Evolutionary conservation across 2,113 vertebrate genomes (phyloP), one percentile per base, ranked within the genome.

Genomic region (Strigops habroptila): DNA sequence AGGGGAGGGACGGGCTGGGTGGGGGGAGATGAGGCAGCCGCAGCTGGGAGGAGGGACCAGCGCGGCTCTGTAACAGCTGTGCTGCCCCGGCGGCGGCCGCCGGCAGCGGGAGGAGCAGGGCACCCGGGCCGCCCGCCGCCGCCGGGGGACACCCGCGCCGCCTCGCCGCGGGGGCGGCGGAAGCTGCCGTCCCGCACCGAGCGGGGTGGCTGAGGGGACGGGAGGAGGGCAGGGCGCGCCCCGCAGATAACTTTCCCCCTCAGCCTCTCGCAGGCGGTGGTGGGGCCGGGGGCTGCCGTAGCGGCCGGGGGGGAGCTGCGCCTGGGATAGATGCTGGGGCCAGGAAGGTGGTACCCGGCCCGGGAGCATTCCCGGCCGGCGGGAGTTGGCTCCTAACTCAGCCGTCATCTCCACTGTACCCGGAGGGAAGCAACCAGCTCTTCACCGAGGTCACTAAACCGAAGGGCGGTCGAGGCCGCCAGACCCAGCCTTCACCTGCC

Each of bases 21-120:
- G 49, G 88, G 88, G 94, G 80, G 95, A 92, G 94, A 95, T 75
- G 97, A 94, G 97, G 98, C 98, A 98, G 98, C 98, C 97, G 98
- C 98, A 96, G 97, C 97, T 97, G 97, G 97, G 97, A 97, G 93
- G 98, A 97, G 97, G 98, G 97, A 96, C 79, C 96, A 95, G 97
- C 97, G 98, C 98, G 96, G 97, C 98, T 97, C 97, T 97, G 97
- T 95, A 91, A 96, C 96, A 97, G 97, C 97, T 97, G 97, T 96
- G 97, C 95, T 86, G 97, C 96, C 96, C 95, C 95, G 68, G 63
- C 96, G 95, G 95, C 86, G 28, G 84, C 93, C 25, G 91, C 91
- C 86, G 93, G 96, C 96, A 84, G 97, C 95, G 96, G 96, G 95
- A 96, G 97, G 78, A 91, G 68, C 78, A 46, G 53, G 62, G 81